These are phyloP conservation scores for Piprites chloris DNA, from an alignment of 2,113 vertebrate species.

Conservation along the genomic window DNA sequence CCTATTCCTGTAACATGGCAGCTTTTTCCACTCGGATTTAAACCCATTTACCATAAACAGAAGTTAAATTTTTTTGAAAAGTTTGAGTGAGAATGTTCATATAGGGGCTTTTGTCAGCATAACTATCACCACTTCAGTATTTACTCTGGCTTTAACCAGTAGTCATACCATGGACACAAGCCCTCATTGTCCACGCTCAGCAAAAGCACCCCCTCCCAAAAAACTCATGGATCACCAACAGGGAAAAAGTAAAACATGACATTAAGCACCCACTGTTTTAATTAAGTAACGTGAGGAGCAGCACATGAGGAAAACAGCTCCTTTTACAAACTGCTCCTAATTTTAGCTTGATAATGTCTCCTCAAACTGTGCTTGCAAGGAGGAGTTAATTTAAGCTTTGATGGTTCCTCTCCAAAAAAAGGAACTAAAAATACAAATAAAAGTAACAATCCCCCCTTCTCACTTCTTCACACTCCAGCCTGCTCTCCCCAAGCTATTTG, in stretches of 20 bases:
- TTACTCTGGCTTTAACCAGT: slow-evolving; percentile 3
- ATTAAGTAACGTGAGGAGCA: not conserved
- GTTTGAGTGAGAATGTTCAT: not conserved
- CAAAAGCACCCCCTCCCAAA: not conserved
- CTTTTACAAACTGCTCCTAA: not conserved
- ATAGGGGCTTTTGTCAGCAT: not conserved
- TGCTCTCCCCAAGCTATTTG: slow-evolving; percentile 1
- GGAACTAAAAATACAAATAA: not conserved
- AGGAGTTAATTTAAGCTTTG: not conserved
- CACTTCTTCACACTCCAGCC: not conserved
- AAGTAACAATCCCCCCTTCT: not conserved
- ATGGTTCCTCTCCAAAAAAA: not conserved
- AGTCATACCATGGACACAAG: not conserved
- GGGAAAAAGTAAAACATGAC: not conserved
- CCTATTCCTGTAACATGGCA: not conserved
- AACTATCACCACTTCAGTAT: not conserved
- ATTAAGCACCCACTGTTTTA: not conserved
- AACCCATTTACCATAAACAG: not conserved
- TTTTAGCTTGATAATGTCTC: slow-evolving; percentile 1
- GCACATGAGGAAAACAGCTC: not conserved
- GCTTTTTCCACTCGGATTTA: not conserved
- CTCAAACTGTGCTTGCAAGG: not conserved
- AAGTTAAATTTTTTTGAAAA: not conserved
- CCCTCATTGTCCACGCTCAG: not conserved
- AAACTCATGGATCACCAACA: not conserved